Percentiles rank a stretch among this genome's conserved stretches.
Conservation (phyloP, 2,888 invertebrate species). For the Tipula unca region DNA sequence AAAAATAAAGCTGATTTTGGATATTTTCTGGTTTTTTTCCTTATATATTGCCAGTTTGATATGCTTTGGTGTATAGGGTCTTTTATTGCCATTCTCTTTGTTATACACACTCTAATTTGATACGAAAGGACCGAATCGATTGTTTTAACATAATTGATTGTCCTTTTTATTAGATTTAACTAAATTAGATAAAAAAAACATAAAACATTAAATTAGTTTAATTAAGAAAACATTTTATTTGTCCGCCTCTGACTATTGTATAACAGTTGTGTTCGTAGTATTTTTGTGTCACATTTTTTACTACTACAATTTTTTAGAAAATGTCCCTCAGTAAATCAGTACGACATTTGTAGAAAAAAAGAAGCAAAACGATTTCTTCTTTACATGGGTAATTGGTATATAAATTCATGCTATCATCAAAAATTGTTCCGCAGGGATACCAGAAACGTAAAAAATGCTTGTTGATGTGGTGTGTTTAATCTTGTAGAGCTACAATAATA, state of each 20-base stretch:
- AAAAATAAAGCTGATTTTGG: background rate
- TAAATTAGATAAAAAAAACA: background rate
- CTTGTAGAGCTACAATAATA: no score
- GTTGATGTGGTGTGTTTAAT: no score
- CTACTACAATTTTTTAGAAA: background rate
- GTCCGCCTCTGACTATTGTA: background rate
- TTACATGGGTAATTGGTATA: no score
- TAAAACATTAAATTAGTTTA: conserved; percentile 14
- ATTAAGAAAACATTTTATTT: background rate
- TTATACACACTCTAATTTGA: background rate
- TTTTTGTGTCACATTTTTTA: background rate
- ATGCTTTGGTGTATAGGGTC: background rate
- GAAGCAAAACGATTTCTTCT: no score
- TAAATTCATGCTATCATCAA: no score
- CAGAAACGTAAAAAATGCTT: no score
- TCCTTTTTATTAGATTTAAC: background rate
- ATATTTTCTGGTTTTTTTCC: background rate
- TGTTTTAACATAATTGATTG: conserved; percentile 14
- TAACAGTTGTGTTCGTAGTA: background rate
- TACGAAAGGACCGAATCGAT: background rate
- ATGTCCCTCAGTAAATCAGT: background rate
- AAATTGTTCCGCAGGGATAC: no score
- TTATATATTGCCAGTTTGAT: background rate
- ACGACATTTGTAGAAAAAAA: no score
- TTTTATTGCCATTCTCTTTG: conserved; percentile 8